These are phyloP conservation scores for Antechinus stuartii DNA, from an alignment of 2,113 vertebrate species.

Conservation along the genomic window DNA sequence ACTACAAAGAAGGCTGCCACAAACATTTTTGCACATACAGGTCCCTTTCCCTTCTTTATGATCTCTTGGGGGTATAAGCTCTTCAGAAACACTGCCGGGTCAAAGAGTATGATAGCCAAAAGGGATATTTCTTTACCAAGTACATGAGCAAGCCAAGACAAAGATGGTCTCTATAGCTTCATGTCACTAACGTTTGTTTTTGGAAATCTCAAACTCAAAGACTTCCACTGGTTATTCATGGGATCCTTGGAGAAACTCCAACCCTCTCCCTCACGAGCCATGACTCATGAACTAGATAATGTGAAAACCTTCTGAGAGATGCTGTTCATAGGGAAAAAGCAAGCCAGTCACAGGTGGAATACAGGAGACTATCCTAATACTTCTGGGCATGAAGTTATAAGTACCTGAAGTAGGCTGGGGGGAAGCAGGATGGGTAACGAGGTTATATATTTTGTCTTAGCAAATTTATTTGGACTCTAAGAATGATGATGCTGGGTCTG, in stretches of 20 bases:
- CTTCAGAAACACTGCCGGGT: no score
- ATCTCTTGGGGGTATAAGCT: no score
- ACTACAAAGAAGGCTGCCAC: no score
- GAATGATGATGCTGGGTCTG: neutral
- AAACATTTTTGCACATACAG: no score
- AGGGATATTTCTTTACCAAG: neutral
- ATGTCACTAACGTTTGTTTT: neutral
- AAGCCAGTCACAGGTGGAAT: neutral
- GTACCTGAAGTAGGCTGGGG: neutral
- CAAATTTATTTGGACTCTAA: neutral
- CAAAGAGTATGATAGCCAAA: no score
- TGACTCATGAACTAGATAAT: neutral
- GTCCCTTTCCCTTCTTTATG: no score
- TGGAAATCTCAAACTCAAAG: neutral
- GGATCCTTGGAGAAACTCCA: neutral
- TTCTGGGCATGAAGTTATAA: neutral
- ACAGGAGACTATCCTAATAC: neutral
- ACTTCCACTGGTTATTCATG: neutral
- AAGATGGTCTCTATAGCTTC: neutral
- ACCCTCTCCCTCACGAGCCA: neutral
- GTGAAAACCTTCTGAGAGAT: neutral
- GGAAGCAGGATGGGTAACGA: neutral
- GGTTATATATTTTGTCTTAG: neutral
- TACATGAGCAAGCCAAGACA: neutral
- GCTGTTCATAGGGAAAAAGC: neutral